These are phyloP conservation scores for Ascaphus truei DNA, from an alignment of 2,113 vertebrate genomes.

Conservation along the genomic window DNA sequence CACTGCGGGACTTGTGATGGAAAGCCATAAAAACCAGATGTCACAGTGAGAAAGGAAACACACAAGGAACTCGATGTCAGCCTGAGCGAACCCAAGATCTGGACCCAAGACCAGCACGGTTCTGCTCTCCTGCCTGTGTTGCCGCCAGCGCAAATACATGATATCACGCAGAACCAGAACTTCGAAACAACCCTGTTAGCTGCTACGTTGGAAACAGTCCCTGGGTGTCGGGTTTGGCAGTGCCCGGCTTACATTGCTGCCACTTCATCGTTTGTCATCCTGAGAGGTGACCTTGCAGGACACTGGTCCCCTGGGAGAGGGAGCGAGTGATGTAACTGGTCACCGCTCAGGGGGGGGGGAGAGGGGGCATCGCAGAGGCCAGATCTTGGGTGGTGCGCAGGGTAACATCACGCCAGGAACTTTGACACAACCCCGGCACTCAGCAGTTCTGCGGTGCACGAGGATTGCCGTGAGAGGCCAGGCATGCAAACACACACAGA, in stretches of 20 bases:
- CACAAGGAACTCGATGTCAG: slow-evolving; percentile 13
- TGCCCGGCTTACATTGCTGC: slow-evolving; percentile 24
- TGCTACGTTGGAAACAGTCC: slow-evolving; percentile 22
- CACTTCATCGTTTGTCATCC: slow-evolving; percentile 29
- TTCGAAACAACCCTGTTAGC: slow-evolving; percentile 17
- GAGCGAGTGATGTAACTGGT: background rate
- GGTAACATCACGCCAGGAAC: slow-evolving; percentile 13
- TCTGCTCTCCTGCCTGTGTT: background rate
- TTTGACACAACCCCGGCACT: slow-evolving; percentile 14
- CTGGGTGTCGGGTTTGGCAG: slow-evolving; percentile 29
- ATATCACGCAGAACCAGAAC: slow-evolving; percentile 26
- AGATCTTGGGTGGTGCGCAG: slow-evolving; percentile 24
- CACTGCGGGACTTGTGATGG: background rate
- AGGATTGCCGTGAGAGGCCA: background rate
- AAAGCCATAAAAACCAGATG: background rate
- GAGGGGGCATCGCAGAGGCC: background rate
- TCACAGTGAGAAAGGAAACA: background rate
- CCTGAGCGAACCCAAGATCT: slow-evolving; percentile 18
- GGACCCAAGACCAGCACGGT: slow-evolving; percentile 29
- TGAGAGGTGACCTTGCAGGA: slow-evolving; percentile 16
- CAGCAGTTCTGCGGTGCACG: background rate
- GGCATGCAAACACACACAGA: background rate
- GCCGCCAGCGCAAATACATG: slow-evolving; percentile 22
- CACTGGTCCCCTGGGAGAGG: background rate
- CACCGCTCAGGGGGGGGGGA: background rate